A percentile compares a stretch with the other conserved stretches of the same genome.
These are phyloP conservation scores for Isurus oxyrinchus DNA, from an alignment of 2,113 vertebrate species.

Conservation along the genomic window DNA sequence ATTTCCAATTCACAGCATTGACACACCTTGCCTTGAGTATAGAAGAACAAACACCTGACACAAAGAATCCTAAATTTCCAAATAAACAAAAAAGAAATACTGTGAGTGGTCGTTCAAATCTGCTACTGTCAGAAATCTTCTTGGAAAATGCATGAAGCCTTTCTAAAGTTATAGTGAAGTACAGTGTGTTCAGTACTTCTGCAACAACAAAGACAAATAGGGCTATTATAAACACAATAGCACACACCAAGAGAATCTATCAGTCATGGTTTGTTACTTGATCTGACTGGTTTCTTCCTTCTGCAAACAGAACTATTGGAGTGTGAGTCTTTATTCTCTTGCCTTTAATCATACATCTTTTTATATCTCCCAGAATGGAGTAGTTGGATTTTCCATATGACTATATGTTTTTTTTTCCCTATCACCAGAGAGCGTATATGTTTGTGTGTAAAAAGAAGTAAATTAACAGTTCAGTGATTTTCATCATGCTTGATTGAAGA, in stretches of 20 bases:
- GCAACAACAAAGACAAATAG: slow-evolving; percentile 23
- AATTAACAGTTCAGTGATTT: not conserved
- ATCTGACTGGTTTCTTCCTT: not conserved
- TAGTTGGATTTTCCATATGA: not conserved
- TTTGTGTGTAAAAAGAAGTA: not conserved
- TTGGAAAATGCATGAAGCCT: not conserved
- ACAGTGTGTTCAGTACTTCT: not conserved
- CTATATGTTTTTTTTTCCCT: not conserved
- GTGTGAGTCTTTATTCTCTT: not conserved
- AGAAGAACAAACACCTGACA: not conserved
- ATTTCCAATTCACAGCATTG: not conserved
- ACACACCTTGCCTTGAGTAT: not conserved
- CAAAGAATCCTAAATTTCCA: not conserved
- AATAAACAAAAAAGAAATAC: not conserved
- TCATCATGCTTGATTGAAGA: not conserved
- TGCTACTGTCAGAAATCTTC: not conserved
- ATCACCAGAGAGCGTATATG: not conserved
- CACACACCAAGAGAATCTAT: not conserved
- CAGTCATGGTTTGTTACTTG: not conserved
- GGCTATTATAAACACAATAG: not conserved
- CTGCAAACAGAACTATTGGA: not conserved
- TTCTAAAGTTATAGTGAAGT: not conserved
- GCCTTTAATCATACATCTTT: not conserved
- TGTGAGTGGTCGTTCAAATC: not conserved
- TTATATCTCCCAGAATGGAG: not conserved